These are phyloP conservation scores for Eupithecia inturbata DNA, from an alignment of 2,888 invertebrate species.

Conservation along the genomic window DNA sequence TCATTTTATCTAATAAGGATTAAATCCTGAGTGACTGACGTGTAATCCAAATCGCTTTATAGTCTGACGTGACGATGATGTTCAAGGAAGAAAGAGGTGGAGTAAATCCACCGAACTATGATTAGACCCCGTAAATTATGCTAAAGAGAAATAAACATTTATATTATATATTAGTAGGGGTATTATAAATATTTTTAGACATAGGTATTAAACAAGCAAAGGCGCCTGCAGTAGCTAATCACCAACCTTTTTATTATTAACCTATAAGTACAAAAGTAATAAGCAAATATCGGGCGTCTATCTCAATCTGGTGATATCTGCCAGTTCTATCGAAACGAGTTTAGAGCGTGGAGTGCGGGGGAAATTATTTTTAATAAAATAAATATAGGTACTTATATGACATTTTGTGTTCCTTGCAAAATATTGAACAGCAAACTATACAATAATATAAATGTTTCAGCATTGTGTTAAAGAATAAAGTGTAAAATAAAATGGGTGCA, in stretches of 20 bases:
- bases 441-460: not conserved
- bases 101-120: not conserved
- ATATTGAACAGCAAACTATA: not conserved
- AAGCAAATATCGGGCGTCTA: slow-evolving; percentile 3
- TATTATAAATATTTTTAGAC: not conserved
- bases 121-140: not conserved
- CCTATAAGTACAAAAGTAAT: slow-evolving; percentile 6
- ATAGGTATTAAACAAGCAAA: not conserved
- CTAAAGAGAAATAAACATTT: not conserved
- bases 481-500: slow-evolving; percentile 45
- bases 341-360: slow-evolving; percentile 36
- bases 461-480: not conserved
- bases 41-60: not conserved
- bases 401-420: not conserved
- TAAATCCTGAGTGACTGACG: not conserved
- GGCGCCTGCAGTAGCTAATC: not conserved
- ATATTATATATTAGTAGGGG: not conserved
- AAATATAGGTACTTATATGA: not conserved
- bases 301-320: not conserved
- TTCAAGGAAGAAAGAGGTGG: not conserved
- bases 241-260: not conserved
- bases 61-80: not conserved
- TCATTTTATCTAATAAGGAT: not conserved
- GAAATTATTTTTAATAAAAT: not conserved
- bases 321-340: slow-evolving; percentile 40